Percentiles rank a stretch among this genome's conserved stretches.
phyloP scores from a whole-genome alignment of 2,888 invertebrate genomes.

The Drosophila anomelani region DNA sequence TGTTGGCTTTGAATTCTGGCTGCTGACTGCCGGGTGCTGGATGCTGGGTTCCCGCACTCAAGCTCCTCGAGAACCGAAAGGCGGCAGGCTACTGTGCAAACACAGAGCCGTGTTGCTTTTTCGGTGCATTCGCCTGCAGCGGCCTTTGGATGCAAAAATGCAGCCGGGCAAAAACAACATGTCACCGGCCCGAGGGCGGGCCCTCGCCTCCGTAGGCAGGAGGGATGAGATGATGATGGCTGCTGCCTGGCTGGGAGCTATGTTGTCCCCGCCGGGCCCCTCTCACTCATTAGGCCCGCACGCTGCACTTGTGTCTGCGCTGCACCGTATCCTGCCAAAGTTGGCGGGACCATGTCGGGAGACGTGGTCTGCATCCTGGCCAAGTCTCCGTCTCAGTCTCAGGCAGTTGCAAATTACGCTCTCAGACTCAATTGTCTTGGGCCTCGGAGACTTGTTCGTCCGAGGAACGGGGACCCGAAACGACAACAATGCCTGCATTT shows the following conservation, averaged over 20 bases:
- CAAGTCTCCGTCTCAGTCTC: conserved; percentile 78
- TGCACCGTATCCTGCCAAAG: conserved; percentile 54
- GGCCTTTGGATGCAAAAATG: conserved; percentile 67
- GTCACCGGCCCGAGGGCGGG: conserved; percentile 54
- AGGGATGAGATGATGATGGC: conserved; percentile 25
- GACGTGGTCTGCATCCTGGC: conserved; percentile 68
- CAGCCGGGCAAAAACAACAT: conserved; percentile 74
- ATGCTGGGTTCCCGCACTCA: conserved; percentile 19
- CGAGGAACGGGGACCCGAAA: conserved; percentile 47
- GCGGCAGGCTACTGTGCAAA: conserved; percentile 53
- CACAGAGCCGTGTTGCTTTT: conserved; percentile 69
- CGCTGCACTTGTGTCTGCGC: conserved; percentile 58
- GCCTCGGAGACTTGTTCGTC: conserved; percentile 66
- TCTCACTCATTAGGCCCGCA: conserved; percentile 66
- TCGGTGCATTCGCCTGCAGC: conserved; percentile 75
- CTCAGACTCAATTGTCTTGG: conserved; percentile 82
- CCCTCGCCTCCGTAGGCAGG: background rate
- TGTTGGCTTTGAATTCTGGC: conserved; percentile 5
- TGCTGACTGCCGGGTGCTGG: background rate
- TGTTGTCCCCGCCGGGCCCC: conserved; percentile 22
- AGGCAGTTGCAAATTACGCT: conserved; percentile 82
- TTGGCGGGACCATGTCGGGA: conserved; percentile 23
- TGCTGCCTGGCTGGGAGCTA: conserved; percentile 42
- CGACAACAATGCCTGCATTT: conserved; percentile 69
- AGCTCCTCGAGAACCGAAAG: conserved; percentile 59